Evolutionary conservation across 2,888 invertebrate genomes (phyloP), one percentile per base, ranked within the genome.

Genomic region (Cenopis cana): DNA sequence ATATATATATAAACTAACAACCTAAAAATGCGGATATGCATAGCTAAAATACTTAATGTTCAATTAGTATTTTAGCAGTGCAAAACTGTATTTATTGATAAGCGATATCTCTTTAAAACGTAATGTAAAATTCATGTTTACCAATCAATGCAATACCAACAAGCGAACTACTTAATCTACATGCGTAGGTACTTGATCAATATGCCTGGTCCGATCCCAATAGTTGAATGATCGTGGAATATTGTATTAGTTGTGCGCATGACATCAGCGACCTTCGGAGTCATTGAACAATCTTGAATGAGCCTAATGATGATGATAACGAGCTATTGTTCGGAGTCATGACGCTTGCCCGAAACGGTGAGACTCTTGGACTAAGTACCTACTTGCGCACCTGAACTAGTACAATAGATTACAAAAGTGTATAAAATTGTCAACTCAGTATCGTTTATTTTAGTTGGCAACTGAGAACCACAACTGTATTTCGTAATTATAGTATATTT

Each of bases 261-360:
- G 59, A 64, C 62, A 64, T 69, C 69, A 20, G n/a, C 33, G 36
- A 36, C 49, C 62, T 60, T 17, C 60, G 11, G 33, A 33, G 59
- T 60, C 70, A 60, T 60, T 60, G 20, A n/a, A 17, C 62, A 55
- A 49, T 61, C 70, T 60, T 70, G 60, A 70, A 70, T 70, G 46
- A 46, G 9, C 41, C 46, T 70, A 59, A 70, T 70, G 65, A 70
- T 66, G 46, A 36, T 66, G 59, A 70, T 70, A 60, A 70, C 33
- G 36, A 59, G 11, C 65, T 54, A 66, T 70, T 70, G 70, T 70
- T 46, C 33, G 46, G 20, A 6, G 20, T 29, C 50, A n/a, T 33
- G 36, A 61, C 46, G 49, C 50, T 68, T 52, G 33, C 17, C 24
- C 54, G 10, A 54, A 60, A 60, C 20, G 54, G 54, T 24, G 46